A percentile compares a stretch with the other conserved stretches of the same genome.
Conservation (phyloP, 92 coral and sea anemone species). For the Zoanthus sociatus region DNA sequence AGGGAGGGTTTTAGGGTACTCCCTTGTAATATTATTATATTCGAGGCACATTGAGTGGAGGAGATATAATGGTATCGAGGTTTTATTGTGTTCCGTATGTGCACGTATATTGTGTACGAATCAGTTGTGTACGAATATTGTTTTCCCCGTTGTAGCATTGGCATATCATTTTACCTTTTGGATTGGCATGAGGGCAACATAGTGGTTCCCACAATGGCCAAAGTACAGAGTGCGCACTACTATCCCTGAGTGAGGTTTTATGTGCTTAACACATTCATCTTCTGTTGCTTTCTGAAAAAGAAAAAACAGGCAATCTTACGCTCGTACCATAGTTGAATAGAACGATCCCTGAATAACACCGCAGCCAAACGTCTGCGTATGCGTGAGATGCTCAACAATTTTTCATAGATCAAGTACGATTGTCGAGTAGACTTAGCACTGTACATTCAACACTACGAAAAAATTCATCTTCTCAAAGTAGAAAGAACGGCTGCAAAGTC, state of each 20-base stretch:
- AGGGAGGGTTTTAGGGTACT: background rate
- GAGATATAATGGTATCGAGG: constrained; percentile 5
- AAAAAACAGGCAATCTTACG: constrained; percentile 17
- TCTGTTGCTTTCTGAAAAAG: constrained; percentile 51
- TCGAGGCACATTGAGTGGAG: constrained; percentile 3
- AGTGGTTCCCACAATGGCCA: constrained; percentile 62
- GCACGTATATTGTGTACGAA: constrained; percentile 5
- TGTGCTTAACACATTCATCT: constrained; percentile 44
- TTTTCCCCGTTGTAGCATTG: constrained; percentile 6
- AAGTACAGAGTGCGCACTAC: constrained; percentile 48
- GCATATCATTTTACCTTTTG: constrained; percentile 31
- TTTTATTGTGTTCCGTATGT: constrained; percentile 3
- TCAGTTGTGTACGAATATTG: constrained; percentile 4
- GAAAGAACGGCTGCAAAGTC: constrained; percentile 6
- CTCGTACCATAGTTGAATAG: constrained; percentile 25
- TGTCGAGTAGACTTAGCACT: constrained; percentile 6
- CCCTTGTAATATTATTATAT: constrained; percentile 1
- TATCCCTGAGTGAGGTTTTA: constrained; percentile 52
- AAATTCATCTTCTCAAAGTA: constrained; percentile 2
- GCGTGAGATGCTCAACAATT: constrained; percentile 6
- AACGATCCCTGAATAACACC: constrained; percentile 18
- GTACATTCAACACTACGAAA: constrained; percentile 4
- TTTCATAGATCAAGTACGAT: constrained; percentile 3
- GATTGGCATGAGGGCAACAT: constrained; percentile 44
- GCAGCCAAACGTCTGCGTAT: constrained; percentile 15